Evolutionary conservation across 2,797 vertebrate species (phyloP).

Genomic region (Sciurus carolinensis): DNA sequence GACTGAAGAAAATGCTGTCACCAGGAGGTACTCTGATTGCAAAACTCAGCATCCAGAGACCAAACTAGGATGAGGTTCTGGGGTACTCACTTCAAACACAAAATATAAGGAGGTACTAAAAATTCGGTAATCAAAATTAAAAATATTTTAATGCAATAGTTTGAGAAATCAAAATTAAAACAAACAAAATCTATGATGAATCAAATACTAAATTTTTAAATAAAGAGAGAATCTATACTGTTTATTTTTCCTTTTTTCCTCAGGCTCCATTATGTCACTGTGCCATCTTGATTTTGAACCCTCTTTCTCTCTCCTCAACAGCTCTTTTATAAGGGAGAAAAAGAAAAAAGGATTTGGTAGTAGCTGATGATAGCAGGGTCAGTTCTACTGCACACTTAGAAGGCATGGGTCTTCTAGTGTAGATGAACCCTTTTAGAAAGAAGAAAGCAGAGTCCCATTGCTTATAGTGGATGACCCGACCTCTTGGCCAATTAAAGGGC

Average conservation of each 20-base stretch:
- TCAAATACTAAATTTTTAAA: background rate
- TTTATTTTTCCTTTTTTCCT: background rate
- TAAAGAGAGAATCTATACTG: background rate
- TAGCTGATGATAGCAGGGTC: background rate
- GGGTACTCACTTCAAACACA: background rate
- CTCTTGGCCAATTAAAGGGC: background rate
- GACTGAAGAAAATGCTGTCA: background rate
- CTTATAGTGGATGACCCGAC: background rate
- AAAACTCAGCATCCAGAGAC: background rate
- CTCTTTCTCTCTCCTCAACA: background rate
- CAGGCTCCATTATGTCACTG: background rate
- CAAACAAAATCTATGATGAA: background rate
- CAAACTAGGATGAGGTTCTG: background rate
- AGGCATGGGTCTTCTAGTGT: background rate
- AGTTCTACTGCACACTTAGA: background rate
- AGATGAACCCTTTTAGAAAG: background rate
- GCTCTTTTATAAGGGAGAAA: background rate
- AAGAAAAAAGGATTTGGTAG: background rate
- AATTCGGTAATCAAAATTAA: background rate
- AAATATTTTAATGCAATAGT: background rate
- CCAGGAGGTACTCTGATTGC: background rate
- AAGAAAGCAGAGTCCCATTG: background rate
- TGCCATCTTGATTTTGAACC: background rate
- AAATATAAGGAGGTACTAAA: background rate
- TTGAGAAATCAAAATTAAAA: conserved; percentile 26